A percentile compares a stretch with the other conserved stretches of the same genome.
Conservation (phyloP, 2,888 invertebrate species). For the Pollenia griseotomentosa region DNA sequence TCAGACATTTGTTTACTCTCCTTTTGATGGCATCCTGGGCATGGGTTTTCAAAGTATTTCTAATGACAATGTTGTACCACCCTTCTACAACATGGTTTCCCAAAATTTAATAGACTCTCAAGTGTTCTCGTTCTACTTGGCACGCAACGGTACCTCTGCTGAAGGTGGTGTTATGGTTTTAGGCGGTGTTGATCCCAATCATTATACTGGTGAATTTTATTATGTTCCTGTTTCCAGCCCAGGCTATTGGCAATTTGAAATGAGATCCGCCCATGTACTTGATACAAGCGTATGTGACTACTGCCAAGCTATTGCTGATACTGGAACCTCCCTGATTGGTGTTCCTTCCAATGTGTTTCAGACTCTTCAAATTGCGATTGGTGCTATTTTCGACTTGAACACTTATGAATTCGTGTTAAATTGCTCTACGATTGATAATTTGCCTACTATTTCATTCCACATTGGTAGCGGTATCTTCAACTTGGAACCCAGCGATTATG, state of each 20-base stretch:
- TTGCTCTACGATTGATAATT: slow-evolving; percentile 89
- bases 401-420: slow-evolving; percentile 85
- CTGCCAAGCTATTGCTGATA: slow-evolving; percentile 97
- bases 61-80: slow-evolving; percentile 93
- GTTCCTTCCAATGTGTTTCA: slow-evolving; percentile 91
- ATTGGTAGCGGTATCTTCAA: slow-evolving; percentile 90
- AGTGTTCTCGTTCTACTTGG: slow-evolving; percentile 97
- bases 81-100: slow-evolving; percentile 95
- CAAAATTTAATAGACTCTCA: slow-evolving; percentile 89
- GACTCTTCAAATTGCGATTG: slow-evolving; percentile 90
- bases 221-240: slow-evolving; percentile 92
- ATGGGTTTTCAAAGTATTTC: slow-evolving; percentile 94
- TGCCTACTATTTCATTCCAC: slow-evolving; percentile 91
- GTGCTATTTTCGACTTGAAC: slow-evolving; percentile 87
- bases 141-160: slow-evolving; percentile 88
- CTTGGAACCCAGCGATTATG: slow-evolving; percentile 92
- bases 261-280: slow-evolving; percentile 88
- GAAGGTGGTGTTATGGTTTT: slow-evolving; percentile 93
- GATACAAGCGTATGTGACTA: slow-evolving; percentile 86
- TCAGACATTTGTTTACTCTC: slow-evolving; percentile 95
- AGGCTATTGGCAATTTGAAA: slow-evolving; percentile 98
- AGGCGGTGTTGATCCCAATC: slow-evolving; percentile 95
- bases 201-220: slow-evolving; percentile 87
- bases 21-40: slow-evolving; percentile 98
- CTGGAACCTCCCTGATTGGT: slow-evolving; percentile 97